Percentiles rank a stretch among this genome's conserved stretches.
These are phyloP conservation scores for Trichogramma evanescens DNA, from an alignment of 2,888 invertebrate species.

Conservation along the genomic window DNA sequence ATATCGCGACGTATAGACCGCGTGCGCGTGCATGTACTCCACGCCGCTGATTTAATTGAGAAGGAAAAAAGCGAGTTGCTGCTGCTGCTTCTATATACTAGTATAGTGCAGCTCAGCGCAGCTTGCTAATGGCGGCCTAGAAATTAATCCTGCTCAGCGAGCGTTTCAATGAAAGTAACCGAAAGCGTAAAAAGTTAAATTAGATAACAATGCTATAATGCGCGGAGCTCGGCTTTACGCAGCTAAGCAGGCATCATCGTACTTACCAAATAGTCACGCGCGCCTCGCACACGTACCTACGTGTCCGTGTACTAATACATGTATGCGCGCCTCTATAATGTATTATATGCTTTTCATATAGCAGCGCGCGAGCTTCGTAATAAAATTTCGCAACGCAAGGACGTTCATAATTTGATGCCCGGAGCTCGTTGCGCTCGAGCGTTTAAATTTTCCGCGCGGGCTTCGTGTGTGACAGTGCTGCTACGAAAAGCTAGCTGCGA, in stretches of 20 bases:
- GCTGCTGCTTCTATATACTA: no score
- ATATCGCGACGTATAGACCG: not conserved
- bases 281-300: not conserved
- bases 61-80: no score
- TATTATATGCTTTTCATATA: no score
- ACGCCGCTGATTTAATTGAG: not conserved
- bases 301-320: not conserved
- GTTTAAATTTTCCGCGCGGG: no score
- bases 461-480: no score
- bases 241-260: constrained; percentile 6
- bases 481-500: no score
- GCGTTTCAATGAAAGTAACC: constrained; percentile 36
- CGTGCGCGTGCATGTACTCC: not conserved
- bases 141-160: constrained; percentile 35
- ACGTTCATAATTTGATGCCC: no score
- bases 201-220: constrained; percentile 29
- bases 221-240: constrained; percentile 22
- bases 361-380: no score
- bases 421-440: no score
- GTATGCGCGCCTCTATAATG: no score
- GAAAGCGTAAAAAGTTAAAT: constrained; percentile 41
- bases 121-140: constrained; percentile 9
- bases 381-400: no score
- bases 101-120: not conserved
- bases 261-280: not conserved